A percentile compares a stretch with the other conserved stretches of the same genome.
Conservation (phyloP, 2,888 invertebrate species). For the Aromia moschata region DNA sequence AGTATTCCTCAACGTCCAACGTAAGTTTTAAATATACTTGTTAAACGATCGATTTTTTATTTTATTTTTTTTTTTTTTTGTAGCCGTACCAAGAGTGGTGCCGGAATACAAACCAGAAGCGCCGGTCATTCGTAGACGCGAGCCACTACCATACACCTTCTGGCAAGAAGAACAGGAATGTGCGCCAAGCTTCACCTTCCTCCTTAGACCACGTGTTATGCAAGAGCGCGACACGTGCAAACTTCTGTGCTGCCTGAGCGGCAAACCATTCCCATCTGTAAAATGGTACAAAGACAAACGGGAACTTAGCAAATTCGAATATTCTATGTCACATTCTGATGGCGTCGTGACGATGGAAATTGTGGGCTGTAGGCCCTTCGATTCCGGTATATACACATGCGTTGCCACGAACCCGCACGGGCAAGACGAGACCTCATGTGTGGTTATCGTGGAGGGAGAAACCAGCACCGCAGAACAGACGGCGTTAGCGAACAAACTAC, state of each 20-base stretch:
- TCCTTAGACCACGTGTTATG: slow-evolving; percentile 97
- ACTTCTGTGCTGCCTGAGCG: slow-evolving; percentile 94
- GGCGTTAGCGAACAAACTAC: slow-evolving; percentile 85
- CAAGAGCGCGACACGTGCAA: slow-evolving; percentile 96
- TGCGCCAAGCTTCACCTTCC: slow-evolving; percentile 97
- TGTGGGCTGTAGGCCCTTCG: slow-evolving; percentile 90
- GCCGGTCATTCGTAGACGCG: slow-evolving; percentile 78
- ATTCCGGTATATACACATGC: slow-evolving; percentile 96
- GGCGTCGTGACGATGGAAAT: slow-evolving; percentile 98
- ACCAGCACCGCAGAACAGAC: slow-evolving; percentile 81
- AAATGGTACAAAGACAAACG: slow-evolving; percentile 92
- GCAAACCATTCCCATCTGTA: slow-evolving; percentile 93
- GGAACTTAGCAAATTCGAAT: slow-evolving; percentile 90
- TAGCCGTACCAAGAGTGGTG: slow-evolving; percentile 79
- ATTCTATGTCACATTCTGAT: slow-evolving; percentile 89
- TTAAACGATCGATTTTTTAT: no score
- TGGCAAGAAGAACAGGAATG: slow-evolving; percentile 94
- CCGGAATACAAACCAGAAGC: slow-evolving; percentile 75
- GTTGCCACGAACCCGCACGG: slow-evolving; percentile 94
- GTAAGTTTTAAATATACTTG: slow-evolving; percentile 65
- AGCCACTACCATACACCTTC: slow-evolving; percentile 84
- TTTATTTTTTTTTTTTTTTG: no score
- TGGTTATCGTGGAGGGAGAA: slow-evolving; percentile 94
- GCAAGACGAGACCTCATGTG: slow-evolving; percentile 93
- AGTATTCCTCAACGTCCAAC: slow-evolving; percentile 95